Base-by-base conservation (phyloP, 2,113 vertebrate genomes). In the Epinephelus fuscoguttatus region DNA sequence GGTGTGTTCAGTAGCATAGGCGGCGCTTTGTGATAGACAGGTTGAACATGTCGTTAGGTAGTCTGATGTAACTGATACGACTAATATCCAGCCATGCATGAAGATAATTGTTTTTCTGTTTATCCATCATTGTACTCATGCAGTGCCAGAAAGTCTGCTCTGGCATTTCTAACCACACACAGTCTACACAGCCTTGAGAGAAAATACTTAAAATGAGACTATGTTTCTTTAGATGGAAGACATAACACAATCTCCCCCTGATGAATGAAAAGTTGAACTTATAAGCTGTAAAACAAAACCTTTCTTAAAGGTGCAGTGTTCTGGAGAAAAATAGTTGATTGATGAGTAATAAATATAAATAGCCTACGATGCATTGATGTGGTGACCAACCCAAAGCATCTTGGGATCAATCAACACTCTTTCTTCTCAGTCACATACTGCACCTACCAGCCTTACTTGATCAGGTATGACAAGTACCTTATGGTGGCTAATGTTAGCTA, bases 21-120 rank as follows among this genome's bases (percentile, higher is more conserved):
- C 14, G 3, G 56, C 7, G 5, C 23, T 52, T 3, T 19, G 42
- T 30, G 3, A 3, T 12, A 7, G 55, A 69, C 45, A 70, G 8
- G 66, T 68, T 21, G 82, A 78, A 57, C 1, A 81, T 83, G 79
- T 4, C 23, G 81, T 88, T 52, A 1, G 25, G 56, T 66, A 15
- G 52, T 21, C 30, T 30, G 18, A 0, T 62, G 21, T 55, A 6
- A 14, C 23, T 72, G n/a, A 75, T 78, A 52, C 8, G 64, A 68
- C 6, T 9, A 27, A 53, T 14, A 14, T 33, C 2, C 19, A 30
- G 10, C 12, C 8, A 30, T 25, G 2, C 17, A 60, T 21, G 11
- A 40, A 55, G 55, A 57, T 64, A 25, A 81, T 55, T n/a, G 10
- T 59, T 66, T 59, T 64, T 27, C 19, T 2, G 42, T 11, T 4